Evolutionary conservation across 2,113 vertebrate species (phyloP).

Genomic region (Zosterops hypoxanthus): DNA sequence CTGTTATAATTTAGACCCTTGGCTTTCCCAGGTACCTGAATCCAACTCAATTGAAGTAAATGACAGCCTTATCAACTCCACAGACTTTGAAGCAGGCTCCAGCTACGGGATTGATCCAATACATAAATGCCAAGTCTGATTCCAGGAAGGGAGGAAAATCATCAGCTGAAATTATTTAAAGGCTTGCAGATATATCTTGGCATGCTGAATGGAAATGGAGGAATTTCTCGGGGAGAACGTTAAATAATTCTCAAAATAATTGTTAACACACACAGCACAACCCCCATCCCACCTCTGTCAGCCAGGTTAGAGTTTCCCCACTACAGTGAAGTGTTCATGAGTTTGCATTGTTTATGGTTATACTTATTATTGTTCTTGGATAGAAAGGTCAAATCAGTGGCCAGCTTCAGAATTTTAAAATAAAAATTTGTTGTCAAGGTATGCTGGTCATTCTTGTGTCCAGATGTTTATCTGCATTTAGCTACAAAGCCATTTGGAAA

Average conservation of each 20-base stretch:
- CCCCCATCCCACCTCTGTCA: not conserved
- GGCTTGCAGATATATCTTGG: constrained; percentile 38
- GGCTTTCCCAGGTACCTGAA: not conserved
- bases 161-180: constrained; percentile 42
- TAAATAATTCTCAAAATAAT: constrained; percentile 12
- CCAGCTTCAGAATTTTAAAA: not conserved
- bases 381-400: not conserved
- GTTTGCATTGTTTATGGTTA: not conserved
- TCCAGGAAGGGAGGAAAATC: constrained; percentile 45
- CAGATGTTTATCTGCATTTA: not conserved
- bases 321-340: not conserved
- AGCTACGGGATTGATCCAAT: not conserved
- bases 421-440: not conserved
- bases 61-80: constrained; percentile 1
- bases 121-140: not conserved
- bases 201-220: not conserved
- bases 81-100: not conserved
- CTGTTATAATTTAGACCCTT: not conserved
- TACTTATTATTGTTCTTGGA: not conserved
- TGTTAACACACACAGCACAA: not conserved
- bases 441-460: not conserved
- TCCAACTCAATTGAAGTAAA: not conserved
- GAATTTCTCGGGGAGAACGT: not conserved
- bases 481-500: not conserved
- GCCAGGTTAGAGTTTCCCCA: not conserved